A percentile compares a stretch with the other conserved stretches of the same genome.
These are phyloP conservation scores for Aphelenchoides fujianensis DNA, from an alignment of 1,140 invertebrate species.

Conservation along the genomic window DNA sequence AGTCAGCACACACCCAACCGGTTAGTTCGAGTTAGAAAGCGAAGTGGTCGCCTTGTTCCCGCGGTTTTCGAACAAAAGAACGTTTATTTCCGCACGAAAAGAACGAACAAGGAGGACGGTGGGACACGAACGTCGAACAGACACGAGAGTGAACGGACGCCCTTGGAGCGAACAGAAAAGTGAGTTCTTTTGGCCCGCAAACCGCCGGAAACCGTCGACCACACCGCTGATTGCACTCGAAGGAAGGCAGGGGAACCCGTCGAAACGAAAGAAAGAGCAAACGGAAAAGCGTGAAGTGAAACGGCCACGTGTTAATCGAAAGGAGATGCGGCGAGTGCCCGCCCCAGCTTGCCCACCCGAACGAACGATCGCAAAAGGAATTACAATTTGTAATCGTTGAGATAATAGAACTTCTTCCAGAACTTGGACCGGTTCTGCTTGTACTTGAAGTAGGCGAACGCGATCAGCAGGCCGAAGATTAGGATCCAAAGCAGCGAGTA, in stretches of 20 bases:
- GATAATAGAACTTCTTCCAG: conserved; percentile 62
- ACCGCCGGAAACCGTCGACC: neutral
- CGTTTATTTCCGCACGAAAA: too few relatives aligned
- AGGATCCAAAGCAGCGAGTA: conserved; percentile 48
- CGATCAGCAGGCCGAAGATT: conserved; percentile 41
- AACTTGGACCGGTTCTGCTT: conserved; percentile 56
- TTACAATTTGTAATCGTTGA: conserved; percentile 62
- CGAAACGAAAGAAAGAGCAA: too few relatives aligned
- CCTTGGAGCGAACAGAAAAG: neutral
- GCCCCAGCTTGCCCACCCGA: neutral
- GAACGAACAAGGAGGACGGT: neutral
- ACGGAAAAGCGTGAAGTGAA: neutral
- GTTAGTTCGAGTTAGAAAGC: too few relatives aligned
- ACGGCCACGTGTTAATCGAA: neutral
- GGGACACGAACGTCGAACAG: neutral
- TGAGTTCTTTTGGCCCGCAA: neutral
- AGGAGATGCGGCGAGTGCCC: neutral
- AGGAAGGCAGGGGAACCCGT: neutral
- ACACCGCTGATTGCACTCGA: neutral
- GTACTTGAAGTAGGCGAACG: conserved; percentile 56
- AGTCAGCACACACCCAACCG: too few relatives aligned
- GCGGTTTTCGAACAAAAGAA: too few relatives aligned
- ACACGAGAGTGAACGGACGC: too few relatives aligned
- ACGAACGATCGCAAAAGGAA: neutral
- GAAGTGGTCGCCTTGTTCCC: too few relatives aligned